Evolutionary conservation across 2,888 invertebrate genomes (phyloP).

Genomic region (Callyntrura sp.): DNA sequence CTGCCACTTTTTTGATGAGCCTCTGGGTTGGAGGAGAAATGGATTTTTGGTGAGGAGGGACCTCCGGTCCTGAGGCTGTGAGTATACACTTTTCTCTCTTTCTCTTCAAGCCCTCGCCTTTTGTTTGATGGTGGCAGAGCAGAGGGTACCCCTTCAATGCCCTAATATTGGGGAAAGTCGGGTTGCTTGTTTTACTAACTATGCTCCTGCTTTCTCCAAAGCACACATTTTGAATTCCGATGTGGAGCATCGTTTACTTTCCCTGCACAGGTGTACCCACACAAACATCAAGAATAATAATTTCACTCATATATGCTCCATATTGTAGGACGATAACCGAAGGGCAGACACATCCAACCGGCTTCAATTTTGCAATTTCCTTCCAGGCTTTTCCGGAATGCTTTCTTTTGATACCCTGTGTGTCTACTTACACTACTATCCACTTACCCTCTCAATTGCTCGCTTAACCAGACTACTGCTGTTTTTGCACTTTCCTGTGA

Average conservation of each 20-base stretch:
- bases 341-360: background rate
- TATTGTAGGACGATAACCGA: too few species aligned
- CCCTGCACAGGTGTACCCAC: too few species aligned
- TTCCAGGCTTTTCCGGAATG: background rate
- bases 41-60: conserved; percentile 61
- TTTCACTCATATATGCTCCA: too few species aligned
- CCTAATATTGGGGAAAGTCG: conserved; percentile 14
- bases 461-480: background rate
- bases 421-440: conserved; percentile 6
- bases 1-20: conserved; percentile 69
- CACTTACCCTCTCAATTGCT: background rate
- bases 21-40: conserved; percentile 67
- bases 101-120: background rate
- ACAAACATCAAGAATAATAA: background rate
- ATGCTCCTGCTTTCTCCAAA: conserved; percentile 3
- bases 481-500: conserved; percentile 30
- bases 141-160: background rate
- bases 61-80: conserved; percentile 40
- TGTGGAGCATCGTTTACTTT: background rate
- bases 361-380: conserved; percentile 24
- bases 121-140: background rate
- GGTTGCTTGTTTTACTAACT: background rate
- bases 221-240: background rate
- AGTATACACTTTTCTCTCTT: background rate
- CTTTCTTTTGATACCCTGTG: background rate